These are phyloP conservation scores for Carterocephalus palaemon DNA, from an alignment of 2,888 invertebrate species.

Conservation along the genomic window DNA sequence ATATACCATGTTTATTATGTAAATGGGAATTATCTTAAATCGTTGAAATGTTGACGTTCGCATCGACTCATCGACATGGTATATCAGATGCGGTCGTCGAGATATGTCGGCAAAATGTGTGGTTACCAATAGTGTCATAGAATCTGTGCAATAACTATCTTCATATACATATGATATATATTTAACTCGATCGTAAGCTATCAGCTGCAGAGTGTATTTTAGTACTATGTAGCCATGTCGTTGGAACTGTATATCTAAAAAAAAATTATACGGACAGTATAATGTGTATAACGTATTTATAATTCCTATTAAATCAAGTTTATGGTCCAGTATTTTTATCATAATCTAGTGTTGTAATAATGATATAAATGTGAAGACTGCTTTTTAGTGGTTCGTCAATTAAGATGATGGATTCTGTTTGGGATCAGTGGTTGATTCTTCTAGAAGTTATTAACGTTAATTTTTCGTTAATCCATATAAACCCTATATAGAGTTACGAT, in stretches of 20 bases:
- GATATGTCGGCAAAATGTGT: not conserved
- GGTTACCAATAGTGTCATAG: slow-evolving; percentile 25
- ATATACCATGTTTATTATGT: too few species aligned
- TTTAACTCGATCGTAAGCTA: slow-evolving; percentile 11
- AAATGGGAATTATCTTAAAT: too few species aligned
- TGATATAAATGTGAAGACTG: slow-evolving; percentile 66
- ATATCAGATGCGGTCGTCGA: too few species aligned
- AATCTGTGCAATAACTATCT: slow-evolving; percentile 34
- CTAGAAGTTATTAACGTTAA: too few species aligned
- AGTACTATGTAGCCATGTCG: slow-evolving; percentile 22
- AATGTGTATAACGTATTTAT: slow-evolving; percentile 37
- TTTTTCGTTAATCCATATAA: too few species aligned
- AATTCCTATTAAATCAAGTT: slow-evolving; percentile 72
- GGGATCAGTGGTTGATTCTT: slow-evolving; percentile 38
- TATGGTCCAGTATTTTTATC: slow-evolving; percentile 75
- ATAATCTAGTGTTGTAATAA: slow-evolving; percentile 52
- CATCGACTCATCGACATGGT: too few species aligned
- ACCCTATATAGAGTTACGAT: too few species aligned
- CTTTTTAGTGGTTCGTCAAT: slow-evolving; percentile 73
- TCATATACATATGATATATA: slow-evolving; percentile 12
- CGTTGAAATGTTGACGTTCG: too few species aligned
- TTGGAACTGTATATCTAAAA: slow-evolving; percentile 28
- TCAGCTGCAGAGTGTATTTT: slow-evolving; percentile 26
- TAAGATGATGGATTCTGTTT: slow-evolving; percentile 47
- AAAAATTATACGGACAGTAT: slow-evolving; percentile 29